Evolutionary conservation across 2,113 vertebrate genomes (phyloP), one percentile per base, ranked within the genome.

Genomic region (Hypanus sabinus): DNA sequence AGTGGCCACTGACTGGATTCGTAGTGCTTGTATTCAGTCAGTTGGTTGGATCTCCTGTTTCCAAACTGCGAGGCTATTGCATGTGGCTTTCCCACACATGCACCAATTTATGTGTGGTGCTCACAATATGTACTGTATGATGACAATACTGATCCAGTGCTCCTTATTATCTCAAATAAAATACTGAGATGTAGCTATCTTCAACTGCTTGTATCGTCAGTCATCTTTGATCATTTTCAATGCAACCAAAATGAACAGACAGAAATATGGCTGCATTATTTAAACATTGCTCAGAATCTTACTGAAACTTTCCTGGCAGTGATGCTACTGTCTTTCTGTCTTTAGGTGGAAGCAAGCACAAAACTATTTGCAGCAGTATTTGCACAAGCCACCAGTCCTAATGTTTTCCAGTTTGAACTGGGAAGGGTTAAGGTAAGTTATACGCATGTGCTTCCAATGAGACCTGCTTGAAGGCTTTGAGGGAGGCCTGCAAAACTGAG

Each of bases 331-430:
- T 79, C 14, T 14, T 36, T 94, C 75, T 93, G 57, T 94, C 88
- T 95, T 65, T 96, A 99, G 98, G 98, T 99, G 96, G 98, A 99
- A 95, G 98, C 98, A 2, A 99, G 98, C 81, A 99, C 98, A 0
- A 99, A 99, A 94, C 96, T 99, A 94, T 99, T 99, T 95, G 98
- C 98, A 94, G 98, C 98, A 62, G 98, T 99, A 92, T 99, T 99
- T 96, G 98, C 98, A 75, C 98, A 99, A 95, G 98, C 98, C 92
- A 99, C 98, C 46, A 99, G 98, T 92, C 98, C 98, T 7, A 98
- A 97, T 79, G 96, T 99, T 95, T 99, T 99, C 95, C 98, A 99
- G 95, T 99, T 99, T 95, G 98, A 99, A 94, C 94, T 99, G 94
- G 98, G 98, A 94, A 97, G 98, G 95, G 97, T 99, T 94, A 99